Conservation (phyloP, 2,113 vertebrate genomes). For the Cyanoliseus patagonus region DNA sequence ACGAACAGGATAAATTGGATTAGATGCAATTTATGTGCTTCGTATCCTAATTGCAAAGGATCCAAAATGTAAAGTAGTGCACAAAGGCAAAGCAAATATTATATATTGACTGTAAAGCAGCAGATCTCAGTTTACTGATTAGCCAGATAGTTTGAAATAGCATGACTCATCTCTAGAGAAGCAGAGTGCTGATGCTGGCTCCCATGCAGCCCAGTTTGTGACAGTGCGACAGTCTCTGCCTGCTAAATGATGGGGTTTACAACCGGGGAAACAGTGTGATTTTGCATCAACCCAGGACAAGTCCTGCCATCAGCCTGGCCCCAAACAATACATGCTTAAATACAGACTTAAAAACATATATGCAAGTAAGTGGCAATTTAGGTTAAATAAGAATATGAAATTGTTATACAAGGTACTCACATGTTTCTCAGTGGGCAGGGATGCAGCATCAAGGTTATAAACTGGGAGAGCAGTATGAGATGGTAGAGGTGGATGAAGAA, state of each 20-base stretch:
- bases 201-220: neutral
- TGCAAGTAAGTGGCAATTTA: neutral
- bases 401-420: slow-evolving; percentile 21
- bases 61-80: slow-evolving; percentile 44
- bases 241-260: neutral
- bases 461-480: slow-evolving; percentile 73
- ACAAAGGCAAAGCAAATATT: slow-evolving; percentile 53
- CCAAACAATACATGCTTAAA: neutral
- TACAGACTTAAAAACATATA: neutral
- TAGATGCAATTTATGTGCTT: slow-evolving; percentile 59
- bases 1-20: slow-evolving; percentile 65
- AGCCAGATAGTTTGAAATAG: slow-evolving; percentile 39
- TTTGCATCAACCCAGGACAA: neutral
- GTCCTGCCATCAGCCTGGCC: neutral
- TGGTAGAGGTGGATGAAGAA: slow-evolving; percentile 61
- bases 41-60: slow-evolving; percentile 42
- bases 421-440: slow-evolving; percentile 74
- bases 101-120: slow-evolving; percentile 21
- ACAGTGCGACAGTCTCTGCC: neutral
- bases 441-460: slow-evolving; percentile 75
- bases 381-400: neutral
- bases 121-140: slow-evolving; percentile 43
- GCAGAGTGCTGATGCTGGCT: neutral
- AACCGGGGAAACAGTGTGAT: neutral
- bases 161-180: slow-evolving; percentile 17